Evolutionary conservation across 2,888 invertebrate genomes (phyloP).

Genomic region (Drosophila helvetica): DNA sequence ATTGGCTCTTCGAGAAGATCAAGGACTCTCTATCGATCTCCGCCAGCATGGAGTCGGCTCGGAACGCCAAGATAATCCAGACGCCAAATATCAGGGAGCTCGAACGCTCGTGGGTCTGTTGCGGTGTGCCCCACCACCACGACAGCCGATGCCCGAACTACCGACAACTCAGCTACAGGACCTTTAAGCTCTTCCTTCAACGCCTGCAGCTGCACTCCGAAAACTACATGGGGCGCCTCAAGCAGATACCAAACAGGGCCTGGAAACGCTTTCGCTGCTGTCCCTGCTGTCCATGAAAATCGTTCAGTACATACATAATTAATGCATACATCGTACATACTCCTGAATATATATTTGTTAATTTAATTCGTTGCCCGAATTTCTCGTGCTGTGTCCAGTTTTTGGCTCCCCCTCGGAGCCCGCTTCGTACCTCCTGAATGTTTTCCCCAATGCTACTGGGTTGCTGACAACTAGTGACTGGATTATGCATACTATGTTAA

Average conservation of each 20-base stretch:
- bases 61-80: not conserved
- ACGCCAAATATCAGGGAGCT: not conserved
- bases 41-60: not conserved
- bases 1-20: not conserved
- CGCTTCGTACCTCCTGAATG: no score
- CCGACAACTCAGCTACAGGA: constrained; percentile 32
- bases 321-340: no score
- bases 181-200: constrained; percentile 18
- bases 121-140: constrained; percentile 52
- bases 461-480: no score
- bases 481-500: no score
- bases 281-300: constrained; percentile 9
- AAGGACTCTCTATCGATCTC: not conserved
- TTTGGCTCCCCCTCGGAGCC: no score
- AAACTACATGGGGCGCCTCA: not conserved
- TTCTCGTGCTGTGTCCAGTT: no score
- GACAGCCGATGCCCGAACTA: constrained; percentile 6
- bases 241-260: constrained; percentile 23
- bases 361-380: no score
- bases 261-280: constrained; percentile 36
- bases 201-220: not conserved
- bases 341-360: no score
- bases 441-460: no score
- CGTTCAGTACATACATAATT: no score
- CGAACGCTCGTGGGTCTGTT: constrained; percentile 51